These are phyloP conservation scores for Chironomus tentans DNA, from an alignment of 2,888 invertebrate species.

Conservation along the genomic window DNA sequence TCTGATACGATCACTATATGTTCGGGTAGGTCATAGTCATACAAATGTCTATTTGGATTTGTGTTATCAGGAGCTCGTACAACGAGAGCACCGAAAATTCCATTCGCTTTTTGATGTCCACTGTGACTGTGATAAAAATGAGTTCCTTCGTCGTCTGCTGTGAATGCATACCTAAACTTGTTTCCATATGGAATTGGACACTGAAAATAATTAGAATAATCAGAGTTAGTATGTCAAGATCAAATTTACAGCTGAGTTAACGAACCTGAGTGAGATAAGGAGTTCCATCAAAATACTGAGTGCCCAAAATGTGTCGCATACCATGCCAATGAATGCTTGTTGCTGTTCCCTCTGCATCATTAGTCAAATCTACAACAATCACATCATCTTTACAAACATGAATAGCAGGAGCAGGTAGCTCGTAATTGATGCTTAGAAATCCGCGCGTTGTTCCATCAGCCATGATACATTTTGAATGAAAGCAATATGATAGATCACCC, in stretches of 20 bases:
- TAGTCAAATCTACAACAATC: conserved; percentile 68
- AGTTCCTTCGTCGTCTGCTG: conserved; percentile 38
- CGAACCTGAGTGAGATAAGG: conserved; percentile 33
- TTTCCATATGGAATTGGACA: conserved; percentile 40
- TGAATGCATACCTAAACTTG: conserved; percentile 38
- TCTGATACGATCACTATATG: conserved; percentile 45
- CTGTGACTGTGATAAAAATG: conserved; percentile 43
- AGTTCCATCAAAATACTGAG: conserved; percentile 43
- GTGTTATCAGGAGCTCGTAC: conserved; percentile 36
- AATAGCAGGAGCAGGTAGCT: conserved; percentile 44
- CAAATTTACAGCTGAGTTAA: too few relatives aligned
- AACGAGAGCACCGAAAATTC: conserved; percentile 41
- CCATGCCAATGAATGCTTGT: conserved; percentile 54
- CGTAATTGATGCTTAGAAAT: conserved; percentile 43
- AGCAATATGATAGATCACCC: conserved; percentile 38
- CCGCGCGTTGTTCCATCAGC: conserved; percentile 44
- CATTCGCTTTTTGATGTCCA: conserved; percentile 43
- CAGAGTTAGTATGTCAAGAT: too few relatives aligned
- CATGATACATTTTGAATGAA: conserved; percentile 43
- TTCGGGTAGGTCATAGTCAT: conserved; percentile 44
- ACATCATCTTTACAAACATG: conserved; percentile 75
- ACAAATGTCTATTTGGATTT: conserved; percentile 36
- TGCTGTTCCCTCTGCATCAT: conserved; percentile 62
- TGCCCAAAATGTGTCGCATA: conserved; percentile 37
- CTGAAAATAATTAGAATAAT: conserved; percentile 46